Conservation (phyloP, 2,113 vertebrate species). For the Empidonax traillii region DNA sequence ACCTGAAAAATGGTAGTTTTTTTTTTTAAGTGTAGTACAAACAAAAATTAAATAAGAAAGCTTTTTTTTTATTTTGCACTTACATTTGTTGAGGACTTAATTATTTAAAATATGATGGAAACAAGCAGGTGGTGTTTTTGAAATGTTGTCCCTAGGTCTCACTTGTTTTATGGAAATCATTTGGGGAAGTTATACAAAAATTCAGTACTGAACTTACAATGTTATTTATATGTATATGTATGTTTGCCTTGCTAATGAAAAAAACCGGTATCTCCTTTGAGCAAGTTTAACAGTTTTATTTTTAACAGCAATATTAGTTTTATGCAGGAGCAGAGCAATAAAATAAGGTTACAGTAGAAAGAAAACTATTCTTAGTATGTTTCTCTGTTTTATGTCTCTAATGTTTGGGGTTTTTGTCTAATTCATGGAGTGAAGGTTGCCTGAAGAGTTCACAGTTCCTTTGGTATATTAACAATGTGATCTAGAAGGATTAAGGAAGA, state of each 20-base stretch:
- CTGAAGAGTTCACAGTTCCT: not conserved
- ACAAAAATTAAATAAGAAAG: not conserved
- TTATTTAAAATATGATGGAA: slow-evolving; percentile 18
- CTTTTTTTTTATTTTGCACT: not conserved
- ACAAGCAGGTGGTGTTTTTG: slow-evolving; percentile 24
- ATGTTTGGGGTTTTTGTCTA: not conserved
- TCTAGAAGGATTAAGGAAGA: not conserved
- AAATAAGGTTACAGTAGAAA: not conserved
- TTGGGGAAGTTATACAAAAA: not conserved
- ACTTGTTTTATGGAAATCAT: not conserved
- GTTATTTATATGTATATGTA: not conserved
- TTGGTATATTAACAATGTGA: not conserved
- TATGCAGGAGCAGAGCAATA: not conserved
- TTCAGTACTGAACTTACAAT: not conserved
- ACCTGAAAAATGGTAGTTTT: not conserved
- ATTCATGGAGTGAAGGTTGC: not conserved
- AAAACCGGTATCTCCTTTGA: not conserved
- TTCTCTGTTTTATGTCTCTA: not conserved
- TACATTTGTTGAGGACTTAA: not conserved
- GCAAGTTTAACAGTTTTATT: not conserved
- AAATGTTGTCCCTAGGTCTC: not conserved
- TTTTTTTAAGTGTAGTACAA: not conserved
- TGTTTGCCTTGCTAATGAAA: not conserved
- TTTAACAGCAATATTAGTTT: not conserved
- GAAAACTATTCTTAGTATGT: not conserved